Evolutionary conservation across 2,888 invertebrate genomes (phyloP).

Genomic region (Panopea generosa): DNA sequence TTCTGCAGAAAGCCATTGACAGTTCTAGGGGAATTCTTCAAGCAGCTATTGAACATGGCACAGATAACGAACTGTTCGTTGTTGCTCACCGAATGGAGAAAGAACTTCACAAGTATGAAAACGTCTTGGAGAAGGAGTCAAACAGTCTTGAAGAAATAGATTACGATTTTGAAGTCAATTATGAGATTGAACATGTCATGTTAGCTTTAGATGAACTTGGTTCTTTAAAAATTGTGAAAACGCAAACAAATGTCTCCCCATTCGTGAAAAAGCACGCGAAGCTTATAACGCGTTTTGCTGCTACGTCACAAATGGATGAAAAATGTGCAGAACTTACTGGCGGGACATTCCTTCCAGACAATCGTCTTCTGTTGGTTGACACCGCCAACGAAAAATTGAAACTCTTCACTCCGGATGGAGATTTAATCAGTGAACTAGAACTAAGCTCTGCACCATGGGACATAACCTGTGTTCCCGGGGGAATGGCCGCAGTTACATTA

Average conservation of each 20-base stretch:
- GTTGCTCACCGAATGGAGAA: slow-evolving; percentile 63
- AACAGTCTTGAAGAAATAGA: slow-evolving; percentile 45
- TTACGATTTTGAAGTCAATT: slow-evolving; percentile 55
- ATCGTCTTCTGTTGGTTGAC: slow-evolving; percentile 56
- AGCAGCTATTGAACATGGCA: slow-evolving; percentile 57
- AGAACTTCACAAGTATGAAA: slow-evolving; percentile 59
- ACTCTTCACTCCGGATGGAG: slow-evolving; percentile 58
- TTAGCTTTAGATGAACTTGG: slow-evolving; percentile 60
- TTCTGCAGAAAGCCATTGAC: slow-evolving; percentile 59
- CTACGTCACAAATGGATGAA: slow-evolving; percentile 59
- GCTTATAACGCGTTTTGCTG: slow-evolving; percentile 42
- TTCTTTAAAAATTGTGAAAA: slow-evolving; percentile 39
- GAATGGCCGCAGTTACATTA: slow-evolving; percentile 61
- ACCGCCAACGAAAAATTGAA: slow-evolving; percentile 60
- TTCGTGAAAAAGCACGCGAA: slow-evolving; percentile 58
- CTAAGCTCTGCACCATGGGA: slow-evolving; percentile 61
- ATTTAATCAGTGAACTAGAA: slow-evolving; percentile 55
- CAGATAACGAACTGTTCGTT: slow-evolving; percentile 62
- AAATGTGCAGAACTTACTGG: slow-evolving; percentile 61
- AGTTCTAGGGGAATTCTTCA: slow-evolving; percentile 54
- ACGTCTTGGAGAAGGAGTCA: slow-evolving; percentile 55
- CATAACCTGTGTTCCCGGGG: slow-evolving; percentile 57
- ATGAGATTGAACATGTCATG: slow-evolving; percentile 62
- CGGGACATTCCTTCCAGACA: slow-evolving; percentile 58
- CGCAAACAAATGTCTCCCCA: slow-evolving; percentile 50